Base-by-base conservation (phyloP, 2,113 vertebrate species). In the Psammodynastes pulverulentus region DNA sequence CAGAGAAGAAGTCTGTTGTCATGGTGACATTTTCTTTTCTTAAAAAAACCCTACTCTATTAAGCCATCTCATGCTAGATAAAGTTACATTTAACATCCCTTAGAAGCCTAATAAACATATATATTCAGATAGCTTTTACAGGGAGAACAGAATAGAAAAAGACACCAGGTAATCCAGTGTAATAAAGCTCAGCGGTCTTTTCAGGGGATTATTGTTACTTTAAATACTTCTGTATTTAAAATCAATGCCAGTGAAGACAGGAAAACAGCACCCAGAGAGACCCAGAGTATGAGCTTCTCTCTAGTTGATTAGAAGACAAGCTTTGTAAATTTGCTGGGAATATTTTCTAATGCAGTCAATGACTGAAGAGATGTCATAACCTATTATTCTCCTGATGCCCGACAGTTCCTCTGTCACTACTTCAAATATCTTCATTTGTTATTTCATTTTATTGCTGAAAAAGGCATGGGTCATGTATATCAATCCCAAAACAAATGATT, bases 281-380 rank as follows among this genome's bases (percentile, higher is more conserved):
- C 92, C 94, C 89, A 91, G 52, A 93, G 72, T 45, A 24, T 5
- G 58, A 84, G 8, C 15, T 86, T 87, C 89, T 93, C 93, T 93
- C 84, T 89, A 90, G 89, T 91, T 95, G 92, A 48, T 93, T 85
- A n/a, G 86, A 89, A 95, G 93, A 94, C 51, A 62, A 72, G 91
- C 95, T 94, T 91, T 95, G 56, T 56, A 95, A 95, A 95, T 93
- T 53, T 93, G 90, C 89, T 94, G 93, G 94, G 92, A 95, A 95
- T 96, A 87, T 94, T 95, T 96, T 96, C 91, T 93, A 92, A 92
- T 94, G 93, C 86, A 92, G 88, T 92, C 89, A 93, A 91, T 94
- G 95, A 94, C 46, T 48, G 46, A 94, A 94, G 94, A 95, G 94
- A 93, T 92, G 89, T 88, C 56, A 86, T 93, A 88, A 92, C 91